Percentiles rank a stretch among this genome's conserved stretches.
phyloP scores from a whole-genome alignment of 2,113 vertebrate species.

The Numida meleagris region DNA sequence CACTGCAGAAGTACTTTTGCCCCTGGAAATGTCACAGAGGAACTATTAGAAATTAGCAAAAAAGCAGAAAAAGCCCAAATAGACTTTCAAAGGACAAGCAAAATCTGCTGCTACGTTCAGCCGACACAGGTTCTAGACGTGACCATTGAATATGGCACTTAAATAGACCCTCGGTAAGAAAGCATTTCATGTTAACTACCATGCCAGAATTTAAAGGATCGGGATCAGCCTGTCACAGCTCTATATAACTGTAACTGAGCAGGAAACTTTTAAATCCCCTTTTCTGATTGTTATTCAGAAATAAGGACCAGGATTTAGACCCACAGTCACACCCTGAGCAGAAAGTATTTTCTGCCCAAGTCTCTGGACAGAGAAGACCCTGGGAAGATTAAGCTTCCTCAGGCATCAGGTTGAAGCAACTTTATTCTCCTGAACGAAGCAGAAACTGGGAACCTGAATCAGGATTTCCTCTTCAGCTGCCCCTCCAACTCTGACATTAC shows the following conservation, averaged over 20 bases:
- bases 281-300: neutral
- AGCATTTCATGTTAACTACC: neutral
- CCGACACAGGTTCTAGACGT: neutral
- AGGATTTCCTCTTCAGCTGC: neutral
- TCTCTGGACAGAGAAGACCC: rapidly evolving
- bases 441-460: neutral
- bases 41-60: neutral
- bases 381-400: neutral
- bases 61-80: neutral
- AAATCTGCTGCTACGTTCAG: neutral
- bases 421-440: neutral
- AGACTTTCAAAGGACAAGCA: neutral
- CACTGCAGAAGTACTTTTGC: neutral
- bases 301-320: neutral
- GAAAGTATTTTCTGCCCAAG: neutral
- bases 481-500: neutral
- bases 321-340: neutral
- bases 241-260: neutral
- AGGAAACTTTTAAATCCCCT: neutral
- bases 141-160: neutral
- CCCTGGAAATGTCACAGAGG: neutral
- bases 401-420: neutral
- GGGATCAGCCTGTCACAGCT: neutral
- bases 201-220: neutral
- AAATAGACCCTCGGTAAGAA: neutral